Evolutionary conservation across 2,113 vertebrate genomes (phyloP).

Genomic region (Mola mola): DNA sequence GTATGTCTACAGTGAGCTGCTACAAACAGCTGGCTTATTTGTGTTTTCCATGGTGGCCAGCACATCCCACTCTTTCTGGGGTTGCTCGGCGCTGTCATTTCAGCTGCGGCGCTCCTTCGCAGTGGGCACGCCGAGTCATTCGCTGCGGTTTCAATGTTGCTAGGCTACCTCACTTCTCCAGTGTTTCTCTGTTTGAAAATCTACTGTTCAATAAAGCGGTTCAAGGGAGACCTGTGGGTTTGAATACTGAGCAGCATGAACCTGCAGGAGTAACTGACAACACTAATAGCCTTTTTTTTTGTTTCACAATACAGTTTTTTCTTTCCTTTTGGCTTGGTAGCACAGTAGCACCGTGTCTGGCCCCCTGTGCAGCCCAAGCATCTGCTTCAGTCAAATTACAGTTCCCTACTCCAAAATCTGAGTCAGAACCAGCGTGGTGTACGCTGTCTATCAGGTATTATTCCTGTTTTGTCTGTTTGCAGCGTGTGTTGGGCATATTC

Average conservation of each 20-base stretch:
- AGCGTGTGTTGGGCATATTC: constrained; percentile 32
- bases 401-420: too few species aligned
- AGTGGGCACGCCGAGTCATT: constrained; percentile 67
- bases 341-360: constrained; percentile 8
- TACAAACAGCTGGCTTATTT: constrained; percentile 54
- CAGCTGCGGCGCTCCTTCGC: constrained; percentile 60
- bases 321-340: constrained; percentile 12
- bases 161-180: constrained; percentile 79
- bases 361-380: not conserved
- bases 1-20: constrained; percentile 28
- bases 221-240: constrained; percentile 77
- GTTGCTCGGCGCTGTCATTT: constrained; percentile 66
- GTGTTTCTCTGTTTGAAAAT: constrained; percentile 72
- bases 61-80: constrained; percentile 72
- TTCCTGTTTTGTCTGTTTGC: constrained; percentile 34
- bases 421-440: constrained; percentile 20
- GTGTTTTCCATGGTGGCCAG: constrained; percentile 67
- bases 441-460: constrained; percentile 35
- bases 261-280: constrained; percentile 65
- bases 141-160: constrained; percentile 77
- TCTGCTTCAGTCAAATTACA: constrained; percentile 23
- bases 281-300: constrained; percentile 52
- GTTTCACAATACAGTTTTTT: constrained; percentile 37
- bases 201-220: constrained; percentile 79
- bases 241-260: constrained; percentile 76